phyloP scores from a whole-genome alignment of 35 echinoderm and acorn worm genomes.

The Amphiura filiformis region DNA sequence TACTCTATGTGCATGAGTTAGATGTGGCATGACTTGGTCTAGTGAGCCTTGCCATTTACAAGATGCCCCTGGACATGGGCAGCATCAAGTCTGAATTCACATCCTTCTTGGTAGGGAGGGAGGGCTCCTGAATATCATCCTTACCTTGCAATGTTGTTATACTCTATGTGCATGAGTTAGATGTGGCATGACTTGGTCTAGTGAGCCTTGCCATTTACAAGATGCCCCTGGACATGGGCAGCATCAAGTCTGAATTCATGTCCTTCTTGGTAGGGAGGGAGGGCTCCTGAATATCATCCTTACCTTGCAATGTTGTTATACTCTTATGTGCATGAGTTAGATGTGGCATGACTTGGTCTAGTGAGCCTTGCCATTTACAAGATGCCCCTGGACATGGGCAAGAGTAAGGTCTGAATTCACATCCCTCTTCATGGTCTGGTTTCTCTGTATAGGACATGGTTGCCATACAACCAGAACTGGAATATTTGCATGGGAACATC shows the following conservation, averaged over 20 bases:
- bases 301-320: constrained; percentile 98
- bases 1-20: constrained; percentile 95
- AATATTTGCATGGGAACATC: constrained; percentile 99
- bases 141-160: constrained; percentile 98
- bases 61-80: constrained; percentile 89
- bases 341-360: constrained; percentile 96
- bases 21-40: constrained; percentile 95
- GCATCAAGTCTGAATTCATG: not conserved
- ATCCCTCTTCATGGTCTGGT: constrained; percentile 85
- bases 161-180: constrained; percentile 94
- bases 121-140: not conserved
- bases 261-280: not conserved
- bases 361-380: constrained; percentile 95
- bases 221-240: constrained; percentile 73
- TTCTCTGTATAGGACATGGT: constrained; percentile 98
- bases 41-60: constrained; percentile 99
- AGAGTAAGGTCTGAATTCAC: constrained; percentile 95
- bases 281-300: not conserved
- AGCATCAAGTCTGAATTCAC: constrained; percentile 4
- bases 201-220: constrained; percentile 95
- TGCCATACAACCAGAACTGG: constrained; percentile 71
- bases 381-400: constrained; percentile 90
- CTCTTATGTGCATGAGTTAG: constrained; percentile 96
- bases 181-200: constrained; percentile 96
- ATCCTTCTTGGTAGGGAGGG: not conserved